A percentile compares a stretch with the other conserved stretches of the same genome.
Evolutionary conservation across 2,797 vertebrate genomes (phyloP).

Genomic region (Anguilla obscura): DNA sequence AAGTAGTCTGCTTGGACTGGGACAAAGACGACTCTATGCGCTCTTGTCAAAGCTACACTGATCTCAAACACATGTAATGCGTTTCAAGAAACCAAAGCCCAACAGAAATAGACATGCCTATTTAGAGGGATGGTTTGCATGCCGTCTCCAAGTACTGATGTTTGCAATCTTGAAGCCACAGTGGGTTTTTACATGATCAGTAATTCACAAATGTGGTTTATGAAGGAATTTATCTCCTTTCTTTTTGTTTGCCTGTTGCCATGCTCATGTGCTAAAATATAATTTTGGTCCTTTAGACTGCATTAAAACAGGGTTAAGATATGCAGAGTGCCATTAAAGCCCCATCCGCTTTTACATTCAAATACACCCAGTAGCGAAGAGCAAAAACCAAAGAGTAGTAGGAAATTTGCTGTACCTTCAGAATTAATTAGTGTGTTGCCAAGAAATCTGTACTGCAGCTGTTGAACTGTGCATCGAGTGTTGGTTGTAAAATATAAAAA

Average conservation of each 20-base stretch:
- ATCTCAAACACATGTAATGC: conserved; percentile 42
- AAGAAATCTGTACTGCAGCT: background rate
- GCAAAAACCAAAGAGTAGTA: conserved; percentile 8
- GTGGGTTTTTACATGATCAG: conserved; percentile 47
- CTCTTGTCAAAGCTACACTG: conserved; percentile 31
- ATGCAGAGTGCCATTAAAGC: background rate
- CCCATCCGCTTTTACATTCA: background rate
- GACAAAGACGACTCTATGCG: conserved; percentile 26
- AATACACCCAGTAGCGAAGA: background rate
- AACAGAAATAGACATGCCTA: conserved; percentile 47
- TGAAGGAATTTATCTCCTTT: conserved; percentile 39
- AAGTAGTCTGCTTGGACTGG: conserved; percentile 22
- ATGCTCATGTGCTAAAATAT: conserved; percentile 39
- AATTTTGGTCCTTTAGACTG: conserved; percentile 23
- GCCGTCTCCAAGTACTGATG: conserved; percentile 41
- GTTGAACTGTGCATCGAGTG: background rate
- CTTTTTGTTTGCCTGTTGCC: conserved; percentile 33
- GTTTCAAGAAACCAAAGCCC: conserved; percentile 40
- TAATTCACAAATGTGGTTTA: conserved; percentile 44
- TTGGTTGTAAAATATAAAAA: background rate
- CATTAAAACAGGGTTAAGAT: conserved; percentile 22
- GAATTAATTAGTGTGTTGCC: conserved; percentile 1
- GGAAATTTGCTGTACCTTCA: conserved; percentile 10
- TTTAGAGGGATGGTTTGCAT: conserved; percentile 41
- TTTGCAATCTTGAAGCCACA: conserved; percentile 43